Evolutionary conservation across 2,888 invertebrate species (phyloP).

Genomic region (Agrenia bidenticulata): DNA sequence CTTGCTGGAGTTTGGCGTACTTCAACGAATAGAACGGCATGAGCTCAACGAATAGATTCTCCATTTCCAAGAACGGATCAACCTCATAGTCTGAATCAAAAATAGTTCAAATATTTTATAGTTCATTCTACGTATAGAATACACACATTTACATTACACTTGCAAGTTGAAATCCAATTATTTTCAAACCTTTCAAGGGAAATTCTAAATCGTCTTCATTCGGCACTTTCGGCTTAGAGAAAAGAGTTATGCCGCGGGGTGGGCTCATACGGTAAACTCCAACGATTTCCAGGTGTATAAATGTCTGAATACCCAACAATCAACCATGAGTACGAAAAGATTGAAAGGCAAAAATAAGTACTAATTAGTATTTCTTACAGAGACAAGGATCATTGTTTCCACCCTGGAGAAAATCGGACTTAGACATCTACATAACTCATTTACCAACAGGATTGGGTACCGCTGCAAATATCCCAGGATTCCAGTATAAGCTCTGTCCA

Average conservation of each 20-base stretch:
- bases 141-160: too few relatives aligned
- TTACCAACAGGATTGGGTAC: conserved; percentile 24
- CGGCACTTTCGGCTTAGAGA: neutral
- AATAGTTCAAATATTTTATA: too few relatives aligned
- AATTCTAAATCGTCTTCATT: conserved; percentile 14
- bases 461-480: conserved; percentile 32
- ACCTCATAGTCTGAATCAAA: conserved; percentile 26
- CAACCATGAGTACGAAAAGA: neutral
- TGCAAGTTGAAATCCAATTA: too few relatives aligned
- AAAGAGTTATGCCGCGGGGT: neutral
- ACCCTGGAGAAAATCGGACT: conserved; percentile 27
- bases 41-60: conserved; percentile 28
- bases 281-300: neutral
- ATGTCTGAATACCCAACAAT: neutral
- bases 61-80: conserved; percentile 32
- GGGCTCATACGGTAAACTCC: conserved; percentile 14
- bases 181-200: conserved; percentile 2
- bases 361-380: conserved; percentile 15
- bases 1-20: conserved; percentile 26
- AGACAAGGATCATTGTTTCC: conserved; percentile 27
- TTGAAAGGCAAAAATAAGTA: neutral
- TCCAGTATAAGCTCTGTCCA: conserved; percentile 29
- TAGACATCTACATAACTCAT: conserved; percentile 22
- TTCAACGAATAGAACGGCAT: conserved; percentile 33
- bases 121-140: too few relatives aligned